Conservation (phyloP, 2,113 vertebrate species). For the human region GRCh38 chr19:37185501-37186000, state of each 20-base stretch:
- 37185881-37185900: conserved; percentile 76
- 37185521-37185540: conserved; percentile 77
- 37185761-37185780: conserved; percentile 74
- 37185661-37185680: conserved; percentile 72
- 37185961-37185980: conserved; percentile 67
- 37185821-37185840: conserved; percentile 77
- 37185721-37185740: conserved; percentile 75
- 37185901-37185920: conserved; percentile 77
- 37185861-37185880: conserved; percentile 77
- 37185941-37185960: conserved; percentile 74
- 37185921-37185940: conserved; percentile 72
- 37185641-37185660: conserved; percentile 70
- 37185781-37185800: conserved; percentile 74
- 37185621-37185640: conserved; percentile 85
- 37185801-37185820: conserved; percentile 73
- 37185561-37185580: conserved; percentile 86
- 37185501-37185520: conserved; percentile 70
- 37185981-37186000: conserved; percentile 81
- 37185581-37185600: conserved; percentile 87
- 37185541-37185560: conserved; percentile 74
- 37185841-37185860: conserved; percentile 75
- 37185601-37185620: conserved; percentile 86
- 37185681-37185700: conserved; percentile 74
- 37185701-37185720: conserved; percentile 64
- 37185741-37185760: conserved; percentile 56